phyloP scores from a whole-genome alignment of 1,140 invertebrate species.

The Drosophila nigromelanica region DNA sequence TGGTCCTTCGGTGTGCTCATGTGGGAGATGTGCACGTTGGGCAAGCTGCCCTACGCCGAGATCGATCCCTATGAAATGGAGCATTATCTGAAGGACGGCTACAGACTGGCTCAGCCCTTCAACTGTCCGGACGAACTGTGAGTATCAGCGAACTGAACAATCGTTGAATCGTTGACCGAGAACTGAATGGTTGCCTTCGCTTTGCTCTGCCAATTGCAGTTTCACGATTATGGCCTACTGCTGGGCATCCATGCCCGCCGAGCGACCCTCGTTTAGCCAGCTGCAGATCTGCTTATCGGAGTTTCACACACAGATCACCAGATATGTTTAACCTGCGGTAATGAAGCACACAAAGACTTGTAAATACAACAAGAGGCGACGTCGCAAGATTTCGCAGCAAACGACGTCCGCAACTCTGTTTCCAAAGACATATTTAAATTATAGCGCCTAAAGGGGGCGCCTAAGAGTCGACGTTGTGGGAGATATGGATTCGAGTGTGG shows the following conservation, averaged over 20 bases:
- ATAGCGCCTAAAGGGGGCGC: conserved; percentile 43
- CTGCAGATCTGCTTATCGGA: conserved; percentile 93
- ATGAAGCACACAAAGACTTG: conserved; percentile 78
- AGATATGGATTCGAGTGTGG: conserved; percentile 14
- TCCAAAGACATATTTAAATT: conserved; percentile 81
- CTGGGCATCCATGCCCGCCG: conserved; percentile 94
- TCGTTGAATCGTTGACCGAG: no score
- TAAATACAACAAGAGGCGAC: conserved; percentile 77
- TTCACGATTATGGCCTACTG: conserved; percentile 97
- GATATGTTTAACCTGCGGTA: conserved; percentile 88
- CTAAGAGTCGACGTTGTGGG: conserved; percentile 16
- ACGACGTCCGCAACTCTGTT: conserved; percentile 67
- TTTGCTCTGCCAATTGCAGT: conserved; percentile 84
- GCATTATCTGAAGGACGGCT: conserved; percentile 95
- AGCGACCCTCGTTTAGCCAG: conserved; percentile 93
- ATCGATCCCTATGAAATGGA: conserved; percentile 93
- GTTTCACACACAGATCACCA: conserved; percentile 91
- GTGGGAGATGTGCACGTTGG: conserved; percentile 97
- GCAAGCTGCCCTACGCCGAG: conserved; percentile 93
- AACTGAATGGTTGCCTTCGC: background rate
- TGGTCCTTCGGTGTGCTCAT: conserved; percentile 97
- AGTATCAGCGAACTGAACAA: conserved; percentile 82
- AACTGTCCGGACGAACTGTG: conserved; percentile 98
- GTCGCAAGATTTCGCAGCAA: conserved; percentile 71
- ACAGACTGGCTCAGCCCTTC: conserved; percentile 95